A percentile compares a stretch with the other conserved stretches of the same genome.
Evolutionary conservation across 2,888 invertebrate species (phyloP).

Genomic region (Steinernema scapterisci): DNA sequence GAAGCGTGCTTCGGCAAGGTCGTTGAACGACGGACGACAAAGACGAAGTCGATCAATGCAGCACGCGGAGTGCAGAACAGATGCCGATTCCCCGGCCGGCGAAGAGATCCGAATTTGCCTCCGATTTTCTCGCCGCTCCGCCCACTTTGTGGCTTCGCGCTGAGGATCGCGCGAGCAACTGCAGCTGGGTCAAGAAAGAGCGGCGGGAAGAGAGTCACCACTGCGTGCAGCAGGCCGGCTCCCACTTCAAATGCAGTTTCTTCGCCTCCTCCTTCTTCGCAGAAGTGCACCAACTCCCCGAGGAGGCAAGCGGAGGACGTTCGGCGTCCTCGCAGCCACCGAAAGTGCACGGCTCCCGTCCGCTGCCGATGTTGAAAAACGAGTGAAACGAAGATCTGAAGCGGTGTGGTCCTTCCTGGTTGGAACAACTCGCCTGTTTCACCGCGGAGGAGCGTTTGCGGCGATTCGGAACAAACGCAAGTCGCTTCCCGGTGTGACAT

Average conservation of each 20-base stretch:
- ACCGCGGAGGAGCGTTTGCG: neutral
- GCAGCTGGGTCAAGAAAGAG: constrained; percentile 7
- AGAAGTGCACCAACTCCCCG: too few relatives aligned
- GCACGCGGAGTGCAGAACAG: neutral
- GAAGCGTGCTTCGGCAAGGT: neutral
- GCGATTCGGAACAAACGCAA: neutral
- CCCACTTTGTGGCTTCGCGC: neutral
- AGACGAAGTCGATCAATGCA: constrained; percentile 12
- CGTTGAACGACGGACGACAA: constrained; percentile 9
- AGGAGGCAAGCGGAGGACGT: neutral
- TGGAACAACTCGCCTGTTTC: too few relatives aligned
- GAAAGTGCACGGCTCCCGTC: neutral
- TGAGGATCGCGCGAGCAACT: constrained; percentile 24
- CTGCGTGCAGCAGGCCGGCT: neutral
- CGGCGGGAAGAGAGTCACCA: neutral
- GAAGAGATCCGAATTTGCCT: neutral
- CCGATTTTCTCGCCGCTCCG: neutral
- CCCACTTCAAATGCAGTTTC: neutral
- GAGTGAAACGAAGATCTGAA: neutral
- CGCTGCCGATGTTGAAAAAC: neutral
- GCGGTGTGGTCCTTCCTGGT: neutral
- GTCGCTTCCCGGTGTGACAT: constrained; percentile 5
- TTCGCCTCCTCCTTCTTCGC: neutral
- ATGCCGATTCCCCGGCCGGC: neutral
- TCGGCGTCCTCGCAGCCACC: neutral